Evolutionary conservation across 2,888 invertebrate species (phyloP), one percentile per base, ranked within the genome.

Genomic region (Lottia gigantea): DNA sequence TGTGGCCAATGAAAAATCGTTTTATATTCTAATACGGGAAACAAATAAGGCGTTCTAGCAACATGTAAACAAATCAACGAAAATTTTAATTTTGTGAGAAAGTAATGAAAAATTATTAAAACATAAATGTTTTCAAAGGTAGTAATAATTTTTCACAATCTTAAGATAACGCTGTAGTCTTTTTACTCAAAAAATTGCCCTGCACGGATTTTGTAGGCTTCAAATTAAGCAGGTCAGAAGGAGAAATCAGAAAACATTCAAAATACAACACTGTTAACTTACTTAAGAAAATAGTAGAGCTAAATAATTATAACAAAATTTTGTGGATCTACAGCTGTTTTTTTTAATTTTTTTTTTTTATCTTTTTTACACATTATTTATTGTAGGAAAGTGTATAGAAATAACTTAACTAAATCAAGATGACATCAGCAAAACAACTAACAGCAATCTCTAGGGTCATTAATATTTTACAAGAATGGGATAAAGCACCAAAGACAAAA

Each of bases 381-480:
- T 12, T 11, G 45, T 65, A 26, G 16, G 31, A n/a, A n/a, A n/a
- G n/a, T n/a, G n/a, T n/a, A n/a, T 62, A 49, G 26, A 12, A 12
- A 64, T 14, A 63, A 19, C 12, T 45, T 19, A 23, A 23, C 11
- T 26, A 47, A 64, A 63, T 46, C 14, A 72, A 26, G 46, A 86
- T 86, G 85, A 84, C 83, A 0, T 87, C 88, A 45, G 86, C 88
- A 45, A 86, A 87, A 70, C 87, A 88, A 72, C 85, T 88, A 70
- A 83, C 84, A 14, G 85, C 87, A 2, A 85, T 86, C 71, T 84
- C 85, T 23, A 84, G 83, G 55, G 83, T 88, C 0, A 85, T 85
- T 82, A 77, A 80, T 71, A 72, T 88, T 62, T 76, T 88, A 12
- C 84, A 85, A 66, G 88, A 88, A 77, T 88, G 88, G 88, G 88